Conservation (phyloP, 2,888 invertebrate species). For the Campoplex capitator region DNA sequence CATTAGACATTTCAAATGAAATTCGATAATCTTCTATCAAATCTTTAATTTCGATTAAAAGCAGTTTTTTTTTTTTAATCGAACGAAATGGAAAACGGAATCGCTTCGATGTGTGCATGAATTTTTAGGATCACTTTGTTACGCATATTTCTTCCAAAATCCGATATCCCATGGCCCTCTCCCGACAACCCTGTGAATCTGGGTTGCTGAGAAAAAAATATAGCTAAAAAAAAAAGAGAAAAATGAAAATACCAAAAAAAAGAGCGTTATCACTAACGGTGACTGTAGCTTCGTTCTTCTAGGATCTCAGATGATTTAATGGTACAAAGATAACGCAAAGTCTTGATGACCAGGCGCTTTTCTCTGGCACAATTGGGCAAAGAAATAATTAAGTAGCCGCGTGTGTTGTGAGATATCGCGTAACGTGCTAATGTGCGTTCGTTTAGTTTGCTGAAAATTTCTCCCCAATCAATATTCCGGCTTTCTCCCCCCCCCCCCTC, state of each 20-base stretch:
- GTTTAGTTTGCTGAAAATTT: conserved; percentile 34
- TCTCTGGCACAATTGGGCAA: conserved; percentile 9
- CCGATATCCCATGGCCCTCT: conserved; percentile 34
- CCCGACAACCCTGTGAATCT: conserved; percentile 36
- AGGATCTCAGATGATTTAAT: conserved; percentile 44
- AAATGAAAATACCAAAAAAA: conserved; percentile 20
- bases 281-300: conserved; percentile 58
- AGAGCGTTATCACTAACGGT: conserved; percentile 39
- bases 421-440: background rate
- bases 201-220: conserved; percentile 40
- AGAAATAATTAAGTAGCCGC: background rate
- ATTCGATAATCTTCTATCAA: background rate
- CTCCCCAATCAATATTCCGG: conserved; percentile 50
- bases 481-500: background rate
- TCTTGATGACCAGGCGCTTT: conserved; percentile 27
- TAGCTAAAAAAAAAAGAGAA: background rate
- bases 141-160: conserved; percentile 50
- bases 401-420: background rate
- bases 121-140: conserved; percentile 11
- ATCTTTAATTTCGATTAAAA: background rate
- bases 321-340: conserved; percentile 37
- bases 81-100: background rate
- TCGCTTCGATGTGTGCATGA: background rate
- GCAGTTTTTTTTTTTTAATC: background rate
- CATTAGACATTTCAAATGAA: background rate